Base-by-base conservation (phyloP, 2,888 invertebrate genomes). In the Drosophila mulleri region DNA sequence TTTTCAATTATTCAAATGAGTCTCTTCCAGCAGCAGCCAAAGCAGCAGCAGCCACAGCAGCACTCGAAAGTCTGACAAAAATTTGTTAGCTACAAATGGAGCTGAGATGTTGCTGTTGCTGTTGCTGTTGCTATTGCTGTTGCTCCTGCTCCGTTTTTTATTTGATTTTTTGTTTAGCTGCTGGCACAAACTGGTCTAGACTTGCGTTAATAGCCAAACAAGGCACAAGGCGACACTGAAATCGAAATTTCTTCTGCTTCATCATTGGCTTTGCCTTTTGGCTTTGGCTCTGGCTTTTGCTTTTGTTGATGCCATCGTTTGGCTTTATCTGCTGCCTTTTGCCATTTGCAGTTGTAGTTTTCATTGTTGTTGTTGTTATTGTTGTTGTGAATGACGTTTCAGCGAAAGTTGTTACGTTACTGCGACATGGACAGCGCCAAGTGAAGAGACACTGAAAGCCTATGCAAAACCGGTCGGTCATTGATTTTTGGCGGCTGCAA, bases 341-440 rank as follows among this genome's bases (percentile, higher is more conserved):
- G 88, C 88, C 88, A 88, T 85, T 85, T 88, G 52, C 50, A 78
- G 69, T 32, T 53, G 50, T 45, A 39, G 32, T 41, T 29, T 67
- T 58, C 64, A 69, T 65, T 60, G 50, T 29, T 48, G 48, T 65
- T 60, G 47, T 29, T 48, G 59, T 68, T 78, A 75, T 32, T 67
- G 75, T 66, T 79, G 67, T 66, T 80, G 76, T 59, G 82, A 83
- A 86, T 89, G 87, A 89, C 85, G 89, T 88, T 85, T 84, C 80
- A 87, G 85, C 89, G 85, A 86, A 86, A 86, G 85, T 89, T 87
- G 89, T 86, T 85, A 83, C 83, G 88, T 88, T 86, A 86, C 83
- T 72, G 87, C 83, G 88, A 74, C 87, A 78, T 72, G 66, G 68
- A 62, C 71, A 58, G 41, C 42, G 47, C 56, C 75, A 54, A 57